phyloP scores from a whole-genome alignment of 2,888 invertebrate species.

The Plemyria rubiginata region DNA sequence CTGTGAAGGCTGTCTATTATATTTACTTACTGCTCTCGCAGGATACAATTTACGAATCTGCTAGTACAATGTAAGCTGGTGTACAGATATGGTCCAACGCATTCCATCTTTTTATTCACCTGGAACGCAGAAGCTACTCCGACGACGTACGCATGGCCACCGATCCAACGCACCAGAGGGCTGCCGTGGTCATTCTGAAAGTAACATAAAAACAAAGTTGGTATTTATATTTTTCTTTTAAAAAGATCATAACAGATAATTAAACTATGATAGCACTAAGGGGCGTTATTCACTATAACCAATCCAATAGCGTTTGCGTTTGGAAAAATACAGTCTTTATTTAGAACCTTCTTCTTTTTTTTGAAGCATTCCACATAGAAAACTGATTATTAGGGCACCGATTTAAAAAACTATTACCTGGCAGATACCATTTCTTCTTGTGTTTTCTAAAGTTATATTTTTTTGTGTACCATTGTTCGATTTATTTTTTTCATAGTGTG shows the following conservation, averaged over 20 bases:
- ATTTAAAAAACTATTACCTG: no score
- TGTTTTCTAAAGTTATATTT: background rate
- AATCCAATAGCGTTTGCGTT: no score
- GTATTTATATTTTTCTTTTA: no score
- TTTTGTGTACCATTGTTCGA: background rate
- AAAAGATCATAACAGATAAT: no score
- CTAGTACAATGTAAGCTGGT: background rate
- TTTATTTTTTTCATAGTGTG: background rate
- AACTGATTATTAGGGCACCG: no score
- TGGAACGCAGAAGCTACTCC: conserved; percentile 2
- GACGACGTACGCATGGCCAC: background rate
- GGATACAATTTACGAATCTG: background rate
- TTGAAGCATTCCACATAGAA: no score
- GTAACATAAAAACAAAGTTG: background rate
- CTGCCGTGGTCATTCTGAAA: conserved; percentile 5
- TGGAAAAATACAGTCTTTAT: no score
- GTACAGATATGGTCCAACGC: background rate
- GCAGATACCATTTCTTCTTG: conserved; percentile 7
- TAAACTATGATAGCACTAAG: no score
- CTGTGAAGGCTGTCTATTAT: no score
- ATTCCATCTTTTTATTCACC: conserved; percentile 3
- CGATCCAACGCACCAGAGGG: background rate
- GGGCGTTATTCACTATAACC: no score
- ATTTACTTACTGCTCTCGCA: background rate
- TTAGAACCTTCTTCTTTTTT: no score